phyloP scores from a whole-genome alignment of 1,140 invertebrate species.

The Proales similis region DNA sequence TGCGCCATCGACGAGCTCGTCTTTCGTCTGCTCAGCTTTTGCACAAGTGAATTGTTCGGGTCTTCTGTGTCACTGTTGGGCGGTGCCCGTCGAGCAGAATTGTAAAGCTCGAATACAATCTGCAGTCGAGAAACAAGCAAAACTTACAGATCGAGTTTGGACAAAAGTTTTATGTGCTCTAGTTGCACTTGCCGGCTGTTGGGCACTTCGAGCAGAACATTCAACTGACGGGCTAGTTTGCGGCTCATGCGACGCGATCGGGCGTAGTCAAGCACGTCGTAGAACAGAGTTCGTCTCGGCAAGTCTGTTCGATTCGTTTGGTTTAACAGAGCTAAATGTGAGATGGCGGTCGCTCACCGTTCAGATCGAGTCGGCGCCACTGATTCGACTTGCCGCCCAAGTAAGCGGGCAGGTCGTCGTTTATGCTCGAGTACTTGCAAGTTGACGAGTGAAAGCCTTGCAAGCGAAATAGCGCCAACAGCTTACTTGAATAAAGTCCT shows the following conservation, averaged over 20 bases:
- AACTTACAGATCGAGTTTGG: constrained; percentile 42
- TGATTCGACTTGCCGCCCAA: constrained; percentile 14
- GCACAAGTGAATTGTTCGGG: no score
- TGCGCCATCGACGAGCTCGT: constrained; percentile 38
- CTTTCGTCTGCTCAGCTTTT: no score
- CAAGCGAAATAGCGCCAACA: neutral
- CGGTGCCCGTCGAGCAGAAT: constrained; percentile 39
- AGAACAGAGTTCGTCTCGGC: constrained; percentile 50
- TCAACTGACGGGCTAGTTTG: constrained; percentile 43
- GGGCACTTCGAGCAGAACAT: constrained; percentile 44
- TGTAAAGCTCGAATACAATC: neutral
- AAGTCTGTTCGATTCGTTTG: constrained; percentile 42
- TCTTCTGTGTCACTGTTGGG: constrained; percentile 38
- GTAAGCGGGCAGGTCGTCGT: constrained; percentile 30
- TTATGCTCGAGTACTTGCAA: constrained; percentile 12
- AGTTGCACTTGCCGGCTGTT: constrained; percentile 47
- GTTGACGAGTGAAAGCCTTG: neutral
- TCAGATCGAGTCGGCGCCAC: constrained; percentile 18
- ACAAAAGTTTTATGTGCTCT: constrained; percentile 48
- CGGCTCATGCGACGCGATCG: constrained; percentile 46
- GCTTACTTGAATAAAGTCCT: constrained; percentile 53
- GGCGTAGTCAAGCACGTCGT: constrained; percentile 50
- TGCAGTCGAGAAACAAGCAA: neutral
- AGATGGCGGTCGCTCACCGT: neutral
- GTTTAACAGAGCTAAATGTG: neutral